Evolutionary conservation across 2,797 vertebrate genomes (phyloP).

Genomic region (Melanotaenia trifasciata): DNA sequence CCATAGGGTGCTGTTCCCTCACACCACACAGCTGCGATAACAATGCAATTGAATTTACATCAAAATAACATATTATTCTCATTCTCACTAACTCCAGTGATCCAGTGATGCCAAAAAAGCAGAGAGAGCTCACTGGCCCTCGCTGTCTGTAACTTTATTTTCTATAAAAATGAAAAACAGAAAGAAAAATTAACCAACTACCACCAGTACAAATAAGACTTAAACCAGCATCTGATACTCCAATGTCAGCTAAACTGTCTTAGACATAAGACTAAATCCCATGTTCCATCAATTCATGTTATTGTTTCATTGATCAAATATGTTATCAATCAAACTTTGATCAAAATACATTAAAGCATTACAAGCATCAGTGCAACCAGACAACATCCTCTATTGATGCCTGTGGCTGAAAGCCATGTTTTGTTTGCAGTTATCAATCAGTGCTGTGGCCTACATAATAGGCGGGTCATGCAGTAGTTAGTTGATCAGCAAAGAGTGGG

Average conservation of each 20-base stretch:
- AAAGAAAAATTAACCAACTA: not conserved
- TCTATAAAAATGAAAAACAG: not conserved
- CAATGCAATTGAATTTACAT: constrained; percentile 33
- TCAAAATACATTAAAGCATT: constrained; percentile 8
- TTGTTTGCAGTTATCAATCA: constrained; percentile 66
- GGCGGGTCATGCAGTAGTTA: constrained; percentile 45
- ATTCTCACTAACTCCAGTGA: constrained; percentile 25
- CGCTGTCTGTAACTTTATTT: not conserved
- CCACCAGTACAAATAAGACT: not conserved
- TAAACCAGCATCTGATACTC: not conserved
- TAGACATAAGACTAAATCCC: not conserved
- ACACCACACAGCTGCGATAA: constrained; percentile 26
- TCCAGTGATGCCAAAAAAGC: constrained; percentile 13
- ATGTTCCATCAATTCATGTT: not conserved
- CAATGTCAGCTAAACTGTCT: too few species aligned
- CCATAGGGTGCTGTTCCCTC: constrained; percentile 9
- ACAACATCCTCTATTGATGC: constrained; percentile 40
- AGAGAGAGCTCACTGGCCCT: not conserved
- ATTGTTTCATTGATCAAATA: constrained; percentile 6
- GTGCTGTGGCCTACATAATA: constrained; percentile 66
- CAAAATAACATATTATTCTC: constrained; percentile 35
- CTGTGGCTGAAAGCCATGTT: constrained; percentile 31
- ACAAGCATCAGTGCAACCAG: constrained; percentile 24
- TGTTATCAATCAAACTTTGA: constrained; percentile 15
- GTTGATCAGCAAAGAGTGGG: constrained; percentile 60